Percentiles rank a stretch among this genome's conserved stretches.
These are phyloP conservation scores for Acromyrmex charruanus DNA, from an alignment of 1,140 invertebrate genomes.

Conservation along the genomic window DNA sequence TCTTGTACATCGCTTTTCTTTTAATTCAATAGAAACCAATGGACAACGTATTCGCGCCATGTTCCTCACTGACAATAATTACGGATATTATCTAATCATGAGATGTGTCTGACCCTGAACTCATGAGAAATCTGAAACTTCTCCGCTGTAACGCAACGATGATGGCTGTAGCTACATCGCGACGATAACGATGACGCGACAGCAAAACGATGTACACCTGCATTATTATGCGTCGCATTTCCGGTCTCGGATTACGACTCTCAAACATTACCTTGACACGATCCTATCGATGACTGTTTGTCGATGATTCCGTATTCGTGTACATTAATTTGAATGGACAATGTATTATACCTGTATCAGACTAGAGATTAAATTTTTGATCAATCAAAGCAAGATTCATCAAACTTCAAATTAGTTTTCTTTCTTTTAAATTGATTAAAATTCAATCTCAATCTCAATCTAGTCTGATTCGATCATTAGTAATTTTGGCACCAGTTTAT, in stretches of 20 bases:
- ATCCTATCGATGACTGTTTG: constrained; percentile 29
- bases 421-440: too few relatives aligned
- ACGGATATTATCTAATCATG: constrained; percentile 59
- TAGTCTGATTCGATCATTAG: not conserved
- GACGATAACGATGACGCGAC: constrained; percentile 59
- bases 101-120: constrained; percentile 52
- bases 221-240: constrained; percentile 73
- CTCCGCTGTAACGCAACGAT: constrained; percentile 5
- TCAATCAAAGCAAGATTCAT: too few relatives aligned
- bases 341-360: not conserved
- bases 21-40: not conserved
- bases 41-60: not conserved
- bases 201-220: constrained; percentile 57
- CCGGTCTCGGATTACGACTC: constrained; percentile 65
- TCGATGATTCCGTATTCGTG: constrained; percentile 49
- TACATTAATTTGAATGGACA: constrained; percentile 17
- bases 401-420: too few relatives aligned
- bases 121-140: constrained; percentile 57
- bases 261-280: constrained; percentile 62
- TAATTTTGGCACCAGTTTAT: not conserved
- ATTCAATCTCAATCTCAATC: too few relatives aligned
- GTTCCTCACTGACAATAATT: constrained; percentile 41
- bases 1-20: not conserved
- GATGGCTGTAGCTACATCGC: not conserved
- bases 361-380: too few relatives aligned